phyloP scores from a whole-genome alignment of 2,797 vertebrate genomes.

The Chromis chromis region DNA sequence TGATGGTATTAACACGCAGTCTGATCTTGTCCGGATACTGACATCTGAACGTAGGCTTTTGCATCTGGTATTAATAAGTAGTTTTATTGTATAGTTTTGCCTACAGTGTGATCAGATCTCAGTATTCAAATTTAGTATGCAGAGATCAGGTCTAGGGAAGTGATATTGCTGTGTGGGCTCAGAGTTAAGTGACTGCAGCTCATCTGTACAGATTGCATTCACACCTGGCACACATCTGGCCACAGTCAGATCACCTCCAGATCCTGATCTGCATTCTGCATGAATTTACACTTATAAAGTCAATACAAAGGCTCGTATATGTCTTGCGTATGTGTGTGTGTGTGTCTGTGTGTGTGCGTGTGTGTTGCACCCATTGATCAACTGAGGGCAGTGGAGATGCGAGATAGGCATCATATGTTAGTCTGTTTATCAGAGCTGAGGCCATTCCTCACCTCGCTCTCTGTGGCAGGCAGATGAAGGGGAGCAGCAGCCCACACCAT shows the following conservation, averaged over 20 bases:
- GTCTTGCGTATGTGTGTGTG: slow-evolving; percentile 1
- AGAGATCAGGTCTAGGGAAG: not conserved
- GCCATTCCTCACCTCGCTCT: slow-evolving; percentile 56
- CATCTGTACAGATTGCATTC: not conserved
- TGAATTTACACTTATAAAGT: slow-evolving; percentile 13
- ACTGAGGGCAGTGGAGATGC: slow-evolving; percentile 31
- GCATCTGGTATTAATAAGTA: not conserved
- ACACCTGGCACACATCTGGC: not conserved
- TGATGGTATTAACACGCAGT: not conserved
- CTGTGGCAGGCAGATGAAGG: slow-evolving; percentile 57
- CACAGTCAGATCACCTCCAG: slow-evolving; percentile 1
- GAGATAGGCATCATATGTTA: slow-evolving; percentile 64
- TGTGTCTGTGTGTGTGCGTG: slow-evolving; percentile 13
- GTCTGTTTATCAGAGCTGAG: slow-evolving; percentile 65
- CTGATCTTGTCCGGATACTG: not conserved
- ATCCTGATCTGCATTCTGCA: not conserved
- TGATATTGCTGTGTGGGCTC: not conserved
- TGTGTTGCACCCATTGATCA: slow-evolving; percentile 56
- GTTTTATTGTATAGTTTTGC: not conserved
- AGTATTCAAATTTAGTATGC: too few relatives aligned
- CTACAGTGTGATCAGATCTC: not conserved
- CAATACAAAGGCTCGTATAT: slow-evolving; percentile 1
- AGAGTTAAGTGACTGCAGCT: too few relatives aligned
- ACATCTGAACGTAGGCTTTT: not conserved
- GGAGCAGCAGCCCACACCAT: slow-evolving; percentile 33